Evolutionary conservation across 2,888 invertebrate genomes (phyloP), one percentile per base, ranked within the genome.

Genomic region (Rhyacophila evoluta): DNA sequence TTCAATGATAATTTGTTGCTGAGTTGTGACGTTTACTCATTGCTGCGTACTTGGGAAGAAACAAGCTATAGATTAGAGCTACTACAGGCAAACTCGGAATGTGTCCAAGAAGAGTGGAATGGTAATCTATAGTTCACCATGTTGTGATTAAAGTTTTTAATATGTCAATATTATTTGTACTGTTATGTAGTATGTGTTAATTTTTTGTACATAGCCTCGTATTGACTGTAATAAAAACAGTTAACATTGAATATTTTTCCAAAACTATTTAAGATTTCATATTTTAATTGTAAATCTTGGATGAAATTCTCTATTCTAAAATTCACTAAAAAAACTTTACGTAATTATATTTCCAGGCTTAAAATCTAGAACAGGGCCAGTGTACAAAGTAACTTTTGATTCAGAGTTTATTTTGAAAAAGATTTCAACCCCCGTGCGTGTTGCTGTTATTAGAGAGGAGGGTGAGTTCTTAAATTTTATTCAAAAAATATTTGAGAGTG

Each of bases 391-490:
- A 0, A 92, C 93, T 0, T 95, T 94, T 83, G 91, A 95, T 85
- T 93, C 94, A 0, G 88, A 89, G 69, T 85, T 91, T 67, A 84
- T 88, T 0, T 87, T 89, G 78, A 86, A 87, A 0, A 83, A 84
- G 27, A 80, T 82, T 2, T 82, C 83, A 38, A 87, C 87, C 41
- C 89, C 91, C 0, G 88, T 93, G n/a, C 88, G 89, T 79, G 97
- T 99, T 0, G 98, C 98, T 4, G 96, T 99, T 0, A 89, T 99
- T 69, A 91, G 99, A 55, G 99, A 99, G 88, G 99, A 99, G 91
- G 99, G 92, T 87, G 86, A 28, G 27, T n/a, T 37, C 3, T 28
- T 69, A n/a, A n/a, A n/a, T n/a, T n/a, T n/a, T n/a, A n/a, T n/a
- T n/a, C n/a, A n/a, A n/a, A n/a, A n/a, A n/a, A n/a, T n/a, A n/a